phyloP scores from a whole-genome alignment of 2,888 invertebrate genomes.

The Germaria angustata region DNA sequence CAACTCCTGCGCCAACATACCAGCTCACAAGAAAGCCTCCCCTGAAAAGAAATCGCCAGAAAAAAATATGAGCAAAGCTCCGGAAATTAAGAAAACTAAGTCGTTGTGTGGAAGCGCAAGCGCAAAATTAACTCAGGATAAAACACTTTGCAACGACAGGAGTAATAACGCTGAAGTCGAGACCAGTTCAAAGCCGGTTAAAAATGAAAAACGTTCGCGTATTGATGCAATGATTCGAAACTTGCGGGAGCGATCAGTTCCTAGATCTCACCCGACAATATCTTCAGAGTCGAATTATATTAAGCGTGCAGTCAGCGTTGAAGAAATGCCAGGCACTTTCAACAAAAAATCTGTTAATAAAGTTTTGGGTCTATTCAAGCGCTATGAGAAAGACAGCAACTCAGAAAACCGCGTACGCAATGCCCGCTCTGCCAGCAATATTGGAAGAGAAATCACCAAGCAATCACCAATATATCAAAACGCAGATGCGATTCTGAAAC shows the following conservation, averaged over 20 bases:
- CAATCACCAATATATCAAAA: conserved; percentile 75
- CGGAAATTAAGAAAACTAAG: conserved; percentile 81
- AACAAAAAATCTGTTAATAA: conserved; percentile 86
- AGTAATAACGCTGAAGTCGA: conserved; percentile 64
- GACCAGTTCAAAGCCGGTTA: conserved; percentile 71
- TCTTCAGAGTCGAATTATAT: conserved; percentile 85
- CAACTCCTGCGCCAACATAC: conserved; percentile 70
- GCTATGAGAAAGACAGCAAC: conserved; percentile 83
- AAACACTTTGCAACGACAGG: neutral
- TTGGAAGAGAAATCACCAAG: conserved; percentile 76
- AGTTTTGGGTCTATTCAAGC: conserved; percentile 88
- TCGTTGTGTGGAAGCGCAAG: conserved; percentile 64
- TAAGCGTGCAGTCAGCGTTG: conserved; percentile 87
- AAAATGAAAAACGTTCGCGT: conserved; percentile 79
- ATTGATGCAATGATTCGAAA: conserved; percentile 83
- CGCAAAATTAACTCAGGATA: conserved; percentile 25
- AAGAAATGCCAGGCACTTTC: conserved; percentile 83
- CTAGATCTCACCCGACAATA: conserved; percentile 81
- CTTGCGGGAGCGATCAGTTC: conserved; percentile 85
- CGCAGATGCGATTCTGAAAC: conserved; percentile 55
- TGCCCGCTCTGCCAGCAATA: conserved; percentile 78
- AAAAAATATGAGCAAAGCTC: conserved; percentile 75
- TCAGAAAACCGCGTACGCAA: conserved; percentile 78
- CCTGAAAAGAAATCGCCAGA: conserved; percentile 70
- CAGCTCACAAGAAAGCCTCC: conserved; percentile 73